Base-by-base conservation (phyloP, 92 coral and sea anemone species). In the Metridium senile region DNA sequence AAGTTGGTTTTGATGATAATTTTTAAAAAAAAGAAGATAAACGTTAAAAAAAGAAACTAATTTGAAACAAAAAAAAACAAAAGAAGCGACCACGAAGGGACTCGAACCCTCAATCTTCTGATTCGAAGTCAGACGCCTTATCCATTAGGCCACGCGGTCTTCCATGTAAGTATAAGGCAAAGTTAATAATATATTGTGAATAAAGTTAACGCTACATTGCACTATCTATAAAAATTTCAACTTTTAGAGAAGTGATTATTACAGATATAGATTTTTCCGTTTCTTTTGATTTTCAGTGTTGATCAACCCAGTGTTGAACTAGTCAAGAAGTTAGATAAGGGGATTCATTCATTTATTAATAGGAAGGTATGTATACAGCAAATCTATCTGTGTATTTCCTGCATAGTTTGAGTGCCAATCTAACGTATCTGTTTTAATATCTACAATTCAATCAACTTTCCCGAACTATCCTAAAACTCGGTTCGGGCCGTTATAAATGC, bases 61-160 rank as follows among this genome's bases (percentile, higher is more conserved):
- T 29, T 1, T 21, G 39, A 52, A 72, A 49, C 9, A 13, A 26
- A 71, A 29, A 26, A 43, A 17, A 34, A 18, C 2, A 26, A 65
- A 58, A 66, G 30, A 51, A 64, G 49, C 97, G 97, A 91, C 97
- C 97, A 88, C 97, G 97, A 91, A 65, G 97, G 97, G 97, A 91
- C 83, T 91, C 97, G 97, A 91, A 91, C 97, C 93, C 97, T 53
- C 97, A 91, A 89, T 89, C 97, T 91, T 86, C 84, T 83, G 97
- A 92, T 92, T 82, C 97, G 97, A 92, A 92, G 97, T 92, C 97
- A 83, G 84, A 86, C 97, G 97, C 97, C 97, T 92, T 92, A 92
- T 92, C 97, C 97, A 89, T 92, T 92, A 92, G 97, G 97, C 97
- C 97, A 92, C 97, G 94, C 97, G 97, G 97, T 86, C 97, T 28